These are phyloP conservation scores for Microctonus brassicae DNA, from an alignment of 2,888 invertebrate species.

Conservation along the genomic window DNA sequence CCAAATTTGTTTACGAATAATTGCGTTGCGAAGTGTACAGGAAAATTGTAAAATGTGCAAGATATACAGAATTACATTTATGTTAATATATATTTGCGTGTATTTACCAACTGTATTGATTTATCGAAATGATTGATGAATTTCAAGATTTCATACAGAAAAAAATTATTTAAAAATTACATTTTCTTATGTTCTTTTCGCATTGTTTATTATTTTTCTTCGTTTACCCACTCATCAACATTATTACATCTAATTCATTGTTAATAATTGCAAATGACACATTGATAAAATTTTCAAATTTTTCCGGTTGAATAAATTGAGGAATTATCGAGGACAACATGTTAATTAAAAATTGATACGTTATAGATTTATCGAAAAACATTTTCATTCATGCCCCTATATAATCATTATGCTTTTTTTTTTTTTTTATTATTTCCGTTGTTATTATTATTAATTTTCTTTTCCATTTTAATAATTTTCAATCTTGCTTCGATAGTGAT, in stretches of 20 bases:
- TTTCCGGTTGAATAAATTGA: neutral
- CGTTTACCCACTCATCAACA: neutral
- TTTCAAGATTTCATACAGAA: conserved; percentile 21
- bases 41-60: neutral
- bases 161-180: conserved; percentile 11
- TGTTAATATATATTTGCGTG: neutral
- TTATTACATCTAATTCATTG: neutral
- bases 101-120: conserved; percentile 1
- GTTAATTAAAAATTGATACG: neutral
- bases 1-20: neutral
- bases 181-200: neutral
- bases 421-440: conserved; percentile 11
- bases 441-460: neutral
- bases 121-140: conserved; percentile 17
- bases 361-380: neutral
- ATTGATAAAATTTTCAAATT: neutral
- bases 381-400: conserved; percentile 3
- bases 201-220: neutral
- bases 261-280: neutral
- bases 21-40: neutral
- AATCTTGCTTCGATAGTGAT: conserved; percentile 49
- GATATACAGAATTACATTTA: no score
- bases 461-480: conserved; percentile 10
- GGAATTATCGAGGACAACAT: neutral
- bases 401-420: conserved; percentile 24